Percentiles rank a stretch among this genome's conserved stretches.
Conservation (phyloP, 2,113 vertebrate species). For the Brevimyrus niger region DNA sequence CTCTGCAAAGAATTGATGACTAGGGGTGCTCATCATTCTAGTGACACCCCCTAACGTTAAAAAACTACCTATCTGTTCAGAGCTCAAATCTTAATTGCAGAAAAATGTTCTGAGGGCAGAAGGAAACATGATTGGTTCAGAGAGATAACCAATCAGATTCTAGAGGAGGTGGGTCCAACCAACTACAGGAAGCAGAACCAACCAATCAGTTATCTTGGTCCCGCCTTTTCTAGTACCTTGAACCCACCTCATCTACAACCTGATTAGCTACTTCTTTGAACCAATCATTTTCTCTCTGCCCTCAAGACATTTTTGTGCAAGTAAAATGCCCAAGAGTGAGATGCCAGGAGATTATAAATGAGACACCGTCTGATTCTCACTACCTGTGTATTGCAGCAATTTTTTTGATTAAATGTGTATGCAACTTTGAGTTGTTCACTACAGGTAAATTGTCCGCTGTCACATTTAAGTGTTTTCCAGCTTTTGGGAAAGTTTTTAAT, state of each 20-base stretch:
- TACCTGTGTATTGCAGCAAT: not conserved
- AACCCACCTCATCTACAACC: no score
- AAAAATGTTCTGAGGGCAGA: not conserved
- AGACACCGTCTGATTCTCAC: not conserved
- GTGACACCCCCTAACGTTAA: not conserved
- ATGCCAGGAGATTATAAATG: not conserved
- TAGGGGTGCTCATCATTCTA: not conserved
- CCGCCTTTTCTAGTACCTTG: no score
- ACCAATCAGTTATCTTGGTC: not conserved
- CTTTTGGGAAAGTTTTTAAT: not conserved
- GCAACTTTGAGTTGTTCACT: not conserved
- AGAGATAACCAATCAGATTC: not conserved
- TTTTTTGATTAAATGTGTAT: not conserved
- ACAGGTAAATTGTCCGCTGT: not conserved
- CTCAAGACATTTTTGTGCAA: no score
- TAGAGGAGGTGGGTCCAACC: not conserved
- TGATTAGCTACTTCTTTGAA: no score
- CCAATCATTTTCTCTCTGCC: no score
- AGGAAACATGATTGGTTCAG: not conserved
- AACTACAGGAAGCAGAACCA: not conserved
- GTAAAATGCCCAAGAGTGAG: not conserved
- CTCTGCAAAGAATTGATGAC: not conserved
- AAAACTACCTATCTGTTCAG: not conserved
- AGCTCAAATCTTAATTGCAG: not conserved
- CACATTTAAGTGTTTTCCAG: not conserved